phyloP scores from a whole-genome alignment of 2,113 vertebrate species.

The Rhadina sibilatrix region DNA sequence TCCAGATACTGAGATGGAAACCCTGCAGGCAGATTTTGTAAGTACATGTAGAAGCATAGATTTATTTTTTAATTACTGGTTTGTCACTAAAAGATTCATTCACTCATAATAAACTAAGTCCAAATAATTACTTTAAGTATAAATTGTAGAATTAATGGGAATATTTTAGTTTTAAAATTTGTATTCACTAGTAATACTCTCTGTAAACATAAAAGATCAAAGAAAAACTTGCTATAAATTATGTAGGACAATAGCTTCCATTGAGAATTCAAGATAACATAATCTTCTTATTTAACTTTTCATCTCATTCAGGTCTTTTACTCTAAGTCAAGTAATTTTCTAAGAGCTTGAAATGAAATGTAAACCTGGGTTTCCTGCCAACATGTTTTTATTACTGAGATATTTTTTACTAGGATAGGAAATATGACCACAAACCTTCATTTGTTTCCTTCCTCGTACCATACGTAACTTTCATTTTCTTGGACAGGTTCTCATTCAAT shows the following conservation, averaged over 20 bases:
- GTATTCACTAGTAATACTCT: background rate
- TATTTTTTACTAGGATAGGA: background rate
- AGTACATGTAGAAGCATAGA: background rate
- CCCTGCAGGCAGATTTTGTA: background rate
- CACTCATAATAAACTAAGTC: background rate
- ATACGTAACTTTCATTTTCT: background rate
- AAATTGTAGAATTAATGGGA: background rate
- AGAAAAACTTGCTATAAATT: conserved; percentile 34
- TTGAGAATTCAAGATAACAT: conserved; percentile 1
- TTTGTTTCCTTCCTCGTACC: background rate
- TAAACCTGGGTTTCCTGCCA: background rate
- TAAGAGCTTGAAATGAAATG: background rate
- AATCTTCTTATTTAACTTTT: conserved; percentile 11
- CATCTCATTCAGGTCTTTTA: background rate
- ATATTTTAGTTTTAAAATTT: background rate
- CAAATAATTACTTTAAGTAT: conserved; percentile 24
- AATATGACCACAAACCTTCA: background rate
- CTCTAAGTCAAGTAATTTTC: background rate
- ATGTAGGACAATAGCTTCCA: conserved; percentile 29
- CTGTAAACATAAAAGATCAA: conserved; percentile 51
- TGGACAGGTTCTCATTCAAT: background rate
- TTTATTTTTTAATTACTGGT: background rate
- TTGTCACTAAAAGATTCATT: background rate
- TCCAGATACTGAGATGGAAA: background rate
- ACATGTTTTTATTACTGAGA: background rate